A percentile compares a stretch with the other conserved stretches of the same genome.
Evolutionary conservation across 2,113 vertebrate genomes (phyloP).

Genomic region (Antigone vipio): DNA sequence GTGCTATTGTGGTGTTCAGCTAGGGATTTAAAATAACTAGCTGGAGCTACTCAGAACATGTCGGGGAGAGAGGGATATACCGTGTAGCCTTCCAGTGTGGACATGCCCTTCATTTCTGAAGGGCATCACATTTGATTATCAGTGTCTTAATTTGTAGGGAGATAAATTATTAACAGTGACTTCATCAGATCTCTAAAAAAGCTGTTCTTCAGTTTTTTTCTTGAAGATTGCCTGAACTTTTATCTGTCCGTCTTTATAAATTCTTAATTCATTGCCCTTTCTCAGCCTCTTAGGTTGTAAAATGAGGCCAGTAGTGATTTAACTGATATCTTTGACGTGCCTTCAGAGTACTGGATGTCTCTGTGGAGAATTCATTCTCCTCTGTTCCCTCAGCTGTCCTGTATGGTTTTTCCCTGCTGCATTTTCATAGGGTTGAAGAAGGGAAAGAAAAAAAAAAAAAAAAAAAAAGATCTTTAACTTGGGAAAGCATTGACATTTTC

Average conservation of each 20-base stretch:
- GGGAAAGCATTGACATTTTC: background rate
- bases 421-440: background rate
- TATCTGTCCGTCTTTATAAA: conserved; percentile 53
- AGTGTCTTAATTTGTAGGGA: conserved; percentile 7
- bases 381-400: background rate
- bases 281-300: conserved; percentile 57
- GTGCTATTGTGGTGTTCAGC: background rate
- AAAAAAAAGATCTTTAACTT: background rate
- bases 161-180: conserved; percentile 59
- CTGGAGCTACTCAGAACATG: background rate
- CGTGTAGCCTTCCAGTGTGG: background rate
- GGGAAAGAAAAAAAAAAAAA: too few relatives aligned
- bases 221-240: conserved; percentile 29
- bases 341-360: background rate
- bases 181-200: conserved; percentile 37
- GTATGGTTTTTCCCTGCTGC: background rate
- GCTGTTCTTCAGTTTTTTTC: background rate
- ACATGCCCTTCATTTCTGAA: conserved; percentile 26
- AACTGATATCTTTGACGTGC: background rate
- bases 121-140: conserved; percentile 14
- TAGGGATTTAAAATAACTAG: background rate
- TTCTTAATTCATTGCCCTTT: conserved; percentile 65
- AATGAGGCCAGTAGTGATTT: conserved; percentile 44
- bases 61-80: background rate
- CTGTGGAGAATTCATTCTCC: background rate